Base-by-base conservation (phyloP, 2,797 vertebrate genomes). In the Oryzias sinensis region DNA sequence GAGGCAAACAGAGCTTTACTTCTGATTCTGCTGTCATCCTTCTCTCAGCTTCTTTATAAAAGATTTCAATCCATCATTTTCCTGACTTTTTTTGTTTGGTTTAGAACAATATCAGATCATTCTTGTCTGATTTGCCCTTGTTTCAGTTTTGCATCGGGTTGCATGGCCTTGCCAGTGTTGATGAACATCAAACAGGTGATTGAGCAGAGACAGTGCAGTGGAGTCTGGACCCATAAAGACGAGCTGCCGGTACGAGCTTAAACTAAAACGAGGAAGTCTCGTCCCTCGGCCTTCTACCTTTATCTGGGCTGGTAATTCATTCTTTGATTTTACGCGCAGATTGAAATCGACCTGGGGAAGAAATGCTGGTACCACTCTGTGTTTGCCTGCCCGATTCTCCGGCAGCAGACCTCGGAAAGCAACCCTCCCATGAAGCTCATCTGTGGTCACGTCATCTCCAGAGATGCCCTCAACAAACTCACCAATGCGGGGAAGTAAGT, bases 281-380 rank as follows among this genome's bases (percentile, higher is more conserved):
- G 15, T n/a, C 17, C 11, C 0, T 0, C 2, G 9, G 5, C 6
- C 50, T 13, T 47, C 0, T 22, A 22, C 2, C 43, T 50, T 4
- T 20, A 65, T 25, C 8, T 29, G 6, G 25, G 1, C 17, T 0
- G 13, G 46, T 5, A 5, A 0, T 37, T 37, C 2, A 4, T n/a
- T 17, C 40, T 49, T 1, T 43, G 4, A 68, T 20, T 76, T 3
- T 27, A 33, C 6, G 2, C 62, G 20, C 54, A 95, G 95, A 96
- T 96, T 70, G 95, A 96, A 87, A 95, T 96, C 2, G 95, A 97
- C 79, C 89, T 97, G 0, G 95, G 94, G 37, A 96, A 95, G 90
- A 96, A 96, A 84, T 97, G 95, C 88, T 97, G 95, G 95, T 97
- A 95, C 84, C 95, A 97, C 82, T 96, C 94, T 0, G 95, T 97